phyloP scores from a whole-genome alignment of 1,140 invertebrate species.

The Tribolium madens region DNA sequence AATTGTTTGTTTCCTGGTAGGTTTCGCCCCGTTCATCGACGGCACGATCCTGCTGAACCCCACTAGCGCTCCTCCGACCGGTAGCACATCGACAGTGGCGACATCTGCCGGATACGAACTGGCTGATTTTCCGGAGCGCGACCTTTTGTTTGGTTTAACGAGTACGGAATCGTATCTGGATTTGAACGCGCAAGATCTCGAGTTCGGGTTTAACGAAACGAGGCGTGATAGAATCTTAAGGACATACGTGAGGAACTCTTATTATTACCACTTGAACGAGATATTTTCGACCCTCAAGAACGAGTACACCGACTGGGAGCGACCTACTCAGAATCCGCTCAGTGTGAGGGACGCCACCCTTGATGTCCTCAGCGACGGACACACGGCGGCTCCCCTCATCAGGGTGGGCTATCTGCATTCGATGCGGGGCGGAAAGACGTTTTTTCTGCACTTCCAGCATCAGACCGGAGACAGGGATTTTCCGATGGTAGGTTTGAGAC shows the following conservation, averaged over 20 bases:
- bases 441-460: slow-evolving; percentile 90
- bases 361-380: slow-evolving; percentile 86
- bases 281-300: slow-evolving; percentile 92
- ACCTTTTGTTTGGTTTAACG: slow-evolving; percentile 82
- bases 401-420: slow-evolving; percentile 85
- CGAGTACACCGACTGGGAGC: slow-evolving; percentile 94
- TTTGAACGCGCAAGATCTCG: slow-evolving; percentile 80
- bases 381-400: slow-evolving; percentile 86
- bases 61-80: slow-evolving; percentile 59
- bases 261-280: slow-evolving; percentile 90
- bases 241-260: slow-evolving; percentile 89
- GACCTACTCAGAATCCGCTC: slow-evolving; percentile 78
- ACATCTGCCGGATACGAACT: slow-evolving; percentile 79
- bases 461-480: slow-evolving; percentile 80
- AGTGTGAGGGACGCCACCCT: slow-evolving; percentile 82
- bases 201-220: slow-evolving; percentile 88
- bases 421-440: slow-evolving; percentile 80
- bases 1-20: slow-evolving; percentile 58
- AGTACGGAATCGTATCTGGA: slow-evolving; percentile 79
- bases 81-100: slow-evolving; percentile 64
- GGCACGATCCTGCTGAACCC: slow-evolving; percentile 80
- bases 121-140: slow-evolving; percentile 85
- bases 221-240: slow-evolving; percentile 85
- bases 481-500: slow-evolving; percentile 73
- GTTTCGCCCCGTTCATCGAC: slow-evolving; percentile 91